phyloP scores from a whole-genome alignment of 2,888 invertebrate species.

The Acanthosepion lycidas region DNA sequence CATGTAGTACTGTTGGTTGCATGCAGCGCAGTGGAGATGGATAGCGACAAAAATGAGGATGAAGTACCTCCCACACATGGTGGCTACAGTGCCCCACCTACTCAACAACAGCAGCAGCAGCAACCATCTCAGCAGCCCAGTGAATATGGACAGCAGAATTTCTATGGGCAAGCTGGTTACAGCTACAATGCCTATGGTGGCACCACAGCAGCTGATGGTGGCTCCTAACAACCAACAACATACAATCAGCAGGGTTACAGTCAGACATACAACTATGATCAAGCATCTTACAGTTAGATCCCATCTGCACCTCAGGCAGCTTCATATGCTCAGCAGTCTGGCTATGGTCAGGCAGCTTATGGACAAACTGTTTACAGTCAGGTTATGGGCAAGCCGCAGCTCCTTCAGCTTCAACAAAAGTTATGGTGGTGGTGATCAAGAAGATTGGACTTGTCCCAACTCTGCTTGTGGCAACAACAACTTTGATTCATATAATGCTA shows the following conservation, averaged over 20 bases:
- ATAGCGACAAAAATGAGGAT: too few relatives aligned
- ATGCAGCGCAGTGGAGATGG: too few relatives aligned
- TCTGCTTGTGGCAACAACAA: conserved; percentile 89
- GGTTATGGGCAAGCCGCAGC: background rate
- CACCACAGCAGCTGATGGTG: background rate
- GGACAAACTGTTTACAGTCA: conserved; percentile 47
- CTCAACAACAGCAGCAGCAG: too few relatives aligned
- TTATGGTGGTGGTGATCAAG: too few relatives aligned
- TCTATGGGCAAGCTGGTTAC: background rate
- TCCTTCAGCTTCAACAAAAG: too few relatives aligned
- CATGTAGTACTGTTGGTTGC: too few relatives aligned
- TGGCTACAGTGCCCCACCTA: too few relatives aligned
- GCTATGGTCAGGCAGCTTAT: conserved; percentile 47
- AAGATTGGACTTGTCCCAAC: too few relatives aligned
- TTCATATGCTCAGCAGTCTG: conserved; percentile 45
- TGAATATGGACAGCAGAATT: too few relatives aligned
- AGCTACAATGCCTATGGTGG: conserved; percentile 47
- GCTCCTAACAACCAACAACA: conserved; percentile 38
- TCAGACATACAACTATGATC: conserved; percentile 45
- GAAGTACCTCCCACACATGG: too few relatives aligned
- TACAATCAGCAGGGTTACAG: conserved; percentile 45
- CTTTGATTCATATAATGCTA: conserved; percentile 95
- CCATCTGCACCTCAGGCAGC: conserved; percentile 35
- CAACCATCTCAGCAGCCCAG: too few relatives aligned
- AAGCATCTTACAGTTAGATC: conserved; percentile 37